Conservation (phyloP, 30 jellyfish, hydroid and myxozoan species). For the Calvadosia cruxmelitensis region DNA sequence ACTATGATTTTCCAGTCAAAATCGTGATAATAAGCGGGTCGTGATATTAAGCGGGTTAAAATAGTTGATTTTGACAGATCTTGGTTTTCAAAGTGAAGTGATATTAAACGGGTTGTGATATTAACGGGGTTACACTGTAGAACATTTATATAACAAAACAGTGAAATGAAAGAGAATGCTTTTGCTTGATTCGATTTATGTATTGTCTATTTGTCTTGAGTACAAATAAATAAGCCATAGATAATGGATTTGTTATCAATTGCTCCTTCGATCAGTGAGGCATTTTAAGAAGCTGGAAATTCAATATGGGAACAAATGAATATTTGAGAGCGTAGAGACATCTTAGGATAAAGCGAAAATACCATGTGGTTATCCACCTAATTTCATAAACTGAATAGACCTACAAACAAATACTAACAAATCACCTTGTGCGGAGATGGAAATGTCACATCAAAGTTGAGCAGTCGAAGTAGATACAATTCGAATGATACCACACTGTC, state of each 20-base stretch:
- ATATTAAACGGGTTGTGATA: too few relatives aligned
- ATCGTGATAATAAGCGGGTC: too few relatives aligned
- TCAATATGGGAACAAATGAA: background rate
- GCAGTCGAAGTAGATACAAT: conserved; percentile 40
- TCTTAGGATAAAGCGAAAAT: background rate
- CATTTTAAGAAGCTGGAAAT: background rate
- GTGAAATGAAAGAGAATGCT: background rate
- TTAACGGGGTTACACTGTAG: too few relatives aligned
- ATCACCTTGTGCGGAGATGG: conserved; percentile 64
- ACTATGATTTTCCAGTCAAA: too few relatives aligned
- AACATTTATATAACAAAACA: background rate
- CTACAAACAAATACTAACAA: background rate
- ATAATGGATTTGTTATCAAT: too few relatives aligned
- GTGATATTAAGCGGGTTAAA: too few relatives aligned
- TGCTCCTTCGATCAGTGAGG: conserved; percentile 1
- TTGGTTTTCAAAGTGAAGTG: too few relatives aligned
- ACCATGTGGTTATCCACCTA: background rate
- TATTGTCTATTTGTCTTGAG: background rate
- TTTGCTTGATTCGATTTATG: too few relatives aligned
- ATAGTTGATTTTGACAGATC: too few relatives aligned
- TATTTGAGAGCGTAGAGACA: background rate
- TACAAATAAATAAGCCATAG: too few relatives aligned
- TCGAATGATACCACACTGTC: conserved; percentile 90
- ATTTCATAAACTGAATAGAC: background rate
- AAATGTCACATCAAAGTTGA: conserved; percentile 44